Percentiles rank a stretch among this genome's conserved stretches.
phyloP scores from a whole-genome alignment of 2,888 invertebrate genomes.

The Ectemnius lituratus region DNA sequence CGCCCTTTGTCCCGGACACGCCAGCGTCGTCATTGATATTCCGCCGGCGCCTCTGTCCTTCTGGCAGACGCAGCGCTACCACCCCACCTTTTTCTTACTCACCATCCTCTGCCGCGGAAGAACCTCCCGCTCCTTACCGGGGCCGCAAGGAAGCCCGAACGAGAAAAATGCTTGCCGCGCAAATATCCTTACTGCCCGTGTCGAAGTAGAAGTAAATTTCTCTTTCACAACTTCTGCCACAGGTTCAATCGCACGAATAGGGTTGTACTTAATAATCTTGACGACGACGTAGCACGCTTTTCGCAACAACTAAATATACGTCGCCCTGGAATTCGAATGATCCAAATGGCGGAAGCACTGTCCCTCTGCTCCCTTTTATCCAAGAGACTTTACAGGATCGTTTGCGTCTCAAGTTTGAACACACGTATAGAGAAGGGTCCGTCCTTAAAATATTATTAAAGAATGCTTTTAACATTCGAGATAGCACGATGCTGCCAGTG shows the following conservation, averaged over 20 bases:
- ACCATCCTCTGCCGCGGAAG: background rate
- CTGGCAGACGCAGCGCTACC: conserved; percentile 44
- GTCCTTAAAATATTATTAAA: conserved; percentile 52
- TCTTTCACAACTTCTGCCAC: too few species aligned
- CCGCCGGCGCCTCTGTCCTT: conserved; percentile 49
- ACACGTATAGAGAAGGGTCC: background rate
- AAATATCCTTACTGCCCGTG: background rate
- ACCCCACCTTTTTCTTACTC: conserved; percentile 13
- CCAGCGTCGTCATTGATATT: conserved; percentile 59
- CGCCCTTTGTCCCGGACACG: conserved; percentile 63
- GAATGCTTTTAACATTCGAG: conserved; percentile 58
- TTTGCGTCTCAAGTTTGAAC: conserved; percentile 16
- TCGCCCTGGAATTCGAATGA: background rate
- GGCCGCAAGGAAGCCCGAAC: conserved; percentile 19
- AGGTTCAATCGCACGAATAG: too few species aligned
- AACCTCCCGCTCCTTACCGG: conserved; percentile 5
- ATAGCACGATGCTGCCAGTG: conserved; percentile 42
- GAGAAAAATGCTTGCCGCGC: conserved; percentile 10
- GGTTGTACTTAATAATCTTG: too few species aligned
- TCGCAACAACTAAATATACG: background rate
- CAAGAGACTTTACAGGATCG: background rate
- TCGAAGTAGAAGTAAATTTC: background rate
- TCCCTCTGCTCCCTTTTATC: background rate
- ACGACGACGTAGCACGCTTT: background rate
- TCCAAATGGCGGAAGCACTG: conserved; percentile 4